A percentile compares a stretch with the other conserved stretches of the same genome.
Evolutionary conservation across 2,797 vertebrate species (phyloP).

Genomic region (Lepilemur septentrionalis): DNA sequence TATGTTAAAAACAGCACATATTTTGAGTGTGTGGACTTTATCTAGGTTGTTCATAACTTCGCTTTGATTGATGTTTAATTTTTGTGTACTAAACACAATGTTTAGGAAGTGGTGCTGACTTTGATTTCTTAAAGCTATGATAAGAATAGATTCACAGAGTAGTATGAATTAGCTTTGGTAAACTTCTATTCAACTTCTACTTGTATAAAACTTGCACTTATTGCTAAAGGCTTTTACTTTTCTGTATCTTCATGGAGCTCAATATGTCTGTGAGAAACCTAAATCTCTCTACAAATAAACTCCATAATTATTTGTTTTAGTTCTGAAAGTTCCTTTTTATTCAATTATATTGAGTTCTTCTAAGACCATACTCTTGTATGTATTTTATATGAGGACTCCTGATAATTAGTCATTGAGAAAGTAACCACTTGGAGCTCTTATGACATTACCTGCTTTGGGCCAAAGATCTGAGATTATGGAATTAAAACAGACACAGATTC

Average conservation of each 20-base stretch:
- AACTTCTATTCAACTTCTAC: not conserved
- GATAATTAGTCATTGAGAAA: not conserved
- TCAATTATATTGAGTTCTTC: not conserved
- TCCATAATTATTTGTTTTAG: not conserved
- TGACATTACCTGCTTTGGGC: not conserved
- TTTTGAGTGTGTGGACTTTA: not conserved
- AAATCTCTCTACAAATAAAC: not conserved
- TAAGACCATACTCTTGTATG: not conserved
- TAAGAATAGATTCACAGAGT: not conserved
- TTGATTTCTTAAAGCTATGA: conserved; percentile 1
- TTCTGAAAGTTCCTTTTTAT: not conserved
- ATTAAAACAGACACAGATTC: not conserved
- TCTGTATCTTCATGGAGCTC: not conserved
- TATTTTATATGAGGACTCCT: not conserved
- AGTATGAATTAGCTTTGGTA: not conserved
- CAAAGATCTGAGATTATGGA: not conserved
- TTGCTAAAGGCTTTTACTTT: not conserved
- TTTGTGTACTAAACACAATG: not conserved
- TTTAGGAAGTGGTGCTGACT: not conserved
- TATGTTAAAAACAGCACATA: not conserved
- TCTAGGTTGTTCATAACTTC: not conserved
- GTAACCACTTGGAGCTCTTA: not conserved
- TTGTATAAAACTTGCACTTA: not conserved
- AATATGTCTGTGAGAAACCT: not conserved
- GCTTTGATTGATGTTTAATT: not conserved